Evolutionary conservation across 2,113 vertebrate species (phyloP), one percentile per base, ranked within the genome.

Genomic region (Ibidorhyncha struthersii): DNA sequence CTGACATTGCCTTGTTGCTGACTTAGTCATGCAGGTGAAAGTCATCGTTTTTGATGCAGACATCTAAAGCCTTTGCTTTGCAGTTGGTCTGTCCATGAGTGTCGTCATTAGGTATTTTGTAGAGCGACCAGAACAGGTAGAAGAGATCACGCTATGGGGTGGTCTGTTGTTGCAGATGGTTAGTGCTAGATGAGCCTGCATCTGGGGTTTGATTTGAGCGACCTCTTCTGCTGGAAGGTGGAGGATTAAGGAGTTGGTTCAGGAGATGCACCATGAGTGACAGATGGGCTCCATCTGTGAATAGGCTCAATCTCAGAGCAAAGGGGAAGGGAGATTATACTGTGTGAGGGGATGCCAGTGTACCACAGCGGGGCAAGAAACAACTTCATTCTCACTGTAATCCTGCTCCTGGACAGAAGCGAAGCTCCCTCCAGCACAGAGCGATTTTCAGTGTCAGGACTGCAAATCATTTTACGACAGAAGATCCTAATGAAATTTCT

Each of bases 101-200:
- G 25, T 25, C 47, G 25, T 47, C 45, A 11, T 58, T 16, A 74
- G n/a, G 26, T 81, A 26, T 59, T 74, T 52, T 12, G 3, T 55
- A 71, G 53, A 81, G 52, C 29, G 22, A 62, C 22, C 49, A 65
- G 71, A 89, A 38, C 10, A 58, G 12, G 41, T 34, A 71, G 84
- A 62, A 74, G 36, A 81, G 32, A 18, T 71, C 19, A 6, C 0
- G 0, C 32, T 11, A 1, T 34, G 41, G 43, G 59, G 13, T 77
- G 65, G 10, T 62, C 34, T 86, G 23, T 43, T 72, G 41, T 72
- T 86, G 72, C 36, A 77, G 40, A 50, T 77, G 41, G 41, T 38
- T 13, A 70, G 26, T 0, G 0, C n/a, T 69, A 66, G 36, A 25
- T 74, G 41, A 82, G 50, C 34, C 45, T 2, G 0, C 45, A 50